phyloP scores from a whole-genome alignment of 2,888 invertebrate genomes.

The Cecidostiba fungosa region DNA sequence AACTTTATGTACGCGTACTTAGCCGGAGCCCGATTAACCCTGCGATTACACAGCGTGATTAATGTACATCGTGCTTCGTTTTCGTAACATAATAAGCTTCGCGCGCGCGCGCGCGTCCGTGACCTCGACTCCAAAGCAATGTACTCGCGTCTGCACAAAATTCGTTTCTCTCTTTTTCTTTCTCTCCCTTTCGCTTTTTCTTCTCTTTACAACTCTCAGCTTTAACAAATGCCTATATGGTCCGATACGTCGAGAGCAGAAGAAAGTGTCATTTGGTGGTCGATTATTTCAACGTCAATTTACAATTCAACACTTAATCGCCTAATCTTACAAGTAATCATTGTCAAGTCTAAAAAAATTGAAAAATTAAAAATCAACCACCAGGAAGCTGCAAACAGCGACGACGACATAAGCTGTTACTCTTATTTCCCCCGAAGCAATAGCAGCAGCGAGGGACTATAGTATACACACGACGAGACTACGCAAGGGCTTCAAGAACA shows the following conservation, averaged over 20 bases:
- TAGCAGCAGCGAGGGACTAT: neutral
- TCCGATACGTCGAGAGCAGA: conserved; percentile 26
- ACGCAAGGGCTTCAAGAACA: neutral
- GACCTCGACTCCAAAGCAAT: conserved; percentile 6
- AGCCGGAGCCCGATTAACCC: conserved; percentile 29
- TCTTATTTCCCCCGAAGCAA: neutral
- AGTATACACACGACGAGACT: neutral
- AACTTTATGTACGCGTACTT: conserved; percentile 28
- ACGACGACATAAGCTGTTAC: neutral
- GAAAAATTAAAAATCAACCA: neutral
- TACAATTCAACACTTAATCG: neutral
- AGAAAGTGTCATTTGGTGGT: neutral
- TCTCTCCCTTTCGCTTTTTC: conserved; percentile 38
- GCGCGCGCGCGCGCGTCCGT: neutral
- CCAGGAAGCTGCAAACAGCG: neutral
- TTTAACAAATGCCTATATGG: conserved; percentile 70
- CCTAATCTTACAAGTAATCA: neutral
- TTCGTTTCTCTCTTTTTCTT: neutral
- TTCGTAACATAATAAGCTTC: conserved; percentile 50
- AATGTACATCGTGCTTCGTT: conserved; percentile 55
- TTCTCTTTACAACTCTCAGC: conserved; percentile 55
- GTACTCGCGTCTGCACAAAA: conserved; percentile 36
- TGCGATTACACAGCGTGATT: conserved; percentile 48
- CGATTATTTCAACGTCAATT: neutral
- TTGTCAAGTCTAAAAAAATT: neutral